Evolutionary conservation across 2,113 vertebrate genomes (phyloP), one percentile per base, ranked within the genome.

Genomic region (Brachyhypopomus occidentalis): DNA sequence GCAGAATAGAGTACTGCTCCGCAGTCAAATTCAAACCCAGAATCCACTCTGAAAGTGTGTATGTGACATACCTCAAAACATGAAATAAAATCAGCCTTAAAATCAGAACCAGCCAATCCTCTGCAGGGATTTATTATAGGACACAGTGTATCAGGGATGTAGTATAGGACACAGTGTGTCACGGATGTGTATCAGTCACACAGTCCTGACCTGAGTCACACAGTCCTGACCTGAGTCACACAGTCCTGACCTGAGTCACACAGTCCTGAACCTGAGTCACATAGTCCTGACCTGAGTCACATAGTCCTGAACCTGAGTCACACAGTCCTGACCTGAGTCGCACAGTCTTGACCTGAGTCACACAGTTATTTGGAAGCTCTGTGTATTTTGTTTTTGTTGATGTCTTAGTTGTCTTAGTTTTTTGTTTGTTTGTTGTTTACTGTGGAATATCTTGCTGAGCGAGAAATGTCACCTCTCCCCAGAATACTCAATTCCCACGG

Each of bases 281-380:
- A 79, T 34, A 7, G 66, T 79, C 41, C 55, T 55, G 67, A 30
- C n/a, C 56, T 63, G 59, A 71, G 55, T 19, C 19, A 56, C 20
- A 27, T 19, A 41, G 22, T 79, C 71, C n/a, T n/a, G n/a, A n/a
- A n/a, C n/a, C n/a, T n/a, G n/a, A n/a, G n/a, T n/a, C n/a, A n/a
- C n/a, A n/a, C n/a, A n/a, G n/a, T n/a, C n/a, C n/a, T n/a, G n/a
- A n/a, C n/a, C n/a, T n/a, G n/a, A 52, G 25, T 30, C 20, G 48
- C 59, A 79, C 56, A 7, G 66, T 79, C 41, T 30, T 55, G 67
- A 30, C n/a, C 56, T 63, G 59, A 71, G 55, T 19, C 19, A 56
- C 20, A 27, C 23, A 41, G 22, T 79, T 59, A 63, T 79, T 79
- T 34, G 56, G 56, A 72, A 56, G 59, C 41, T 73, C 59, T 14